Evolutionary conservation across 92 coral and sea anemone genomes (phyloP).

Genomic region (Heteractis magnifica): DNA sequence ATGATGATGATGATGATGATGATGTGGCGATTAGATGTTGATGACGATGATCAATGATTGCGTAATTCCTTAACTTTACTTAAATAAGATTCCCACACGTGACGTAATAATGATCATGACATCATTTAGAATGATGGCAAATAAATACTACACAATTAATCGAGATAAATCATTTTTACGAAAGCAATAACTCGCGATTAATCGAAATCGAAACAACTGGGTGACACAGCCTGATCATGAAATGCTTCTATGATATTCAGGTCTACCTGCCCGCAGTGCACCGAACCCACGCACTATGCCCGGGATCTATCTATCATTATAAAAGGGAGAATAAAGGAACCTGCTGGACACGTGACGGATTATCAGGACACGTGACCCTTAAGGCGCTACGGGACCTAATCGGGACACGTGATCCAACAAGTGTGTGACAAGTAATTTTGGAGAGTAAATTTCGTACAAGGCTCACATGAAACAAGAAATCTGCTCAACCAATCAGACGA

Average conservation of each 20-base stretch:
- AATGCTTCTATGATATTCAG: too few relatives aligned
- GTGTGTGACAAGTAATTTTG: not conserved
- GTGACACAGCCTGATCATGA: not conserved
- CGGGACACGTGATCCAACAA: not conserved
- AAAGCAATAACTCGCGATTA: not conserved
- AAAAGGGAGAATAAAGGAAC: too few relatives aligned
- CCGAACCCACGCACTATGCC: not conserved
- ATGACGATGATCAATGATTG: not conserved
- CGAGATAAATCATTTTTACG: conserved; percentile 4
- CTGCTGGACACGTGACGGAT: too few relatives aligned
- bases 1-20: not conserved
- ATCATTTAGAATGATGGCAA: not conserved
- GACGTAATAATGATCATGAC: not conserved
- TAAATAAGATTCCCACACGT: not conserved
- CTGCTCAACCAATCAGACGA: too few relatives aligned
- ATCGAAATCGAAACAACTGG: not conserved
- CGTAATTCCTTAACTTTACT: not conserved
- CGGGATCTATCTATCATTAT: too few relatives aligned
- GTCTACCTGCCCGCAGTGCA: not conserved
- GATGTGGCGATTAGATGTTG: not conserved
- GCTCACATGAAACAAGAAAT: too few relatives aligned
- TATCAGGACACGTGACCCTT: not conserved
- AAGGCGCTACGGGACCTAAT: not conserved
- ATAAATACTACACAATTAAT: not conserved
- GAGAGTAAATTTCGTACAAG: too few relatives aligned